Base-by-base conservation (phyloP, 2,888 invertebrate species). In the Lathronympha strigana region DNA sequence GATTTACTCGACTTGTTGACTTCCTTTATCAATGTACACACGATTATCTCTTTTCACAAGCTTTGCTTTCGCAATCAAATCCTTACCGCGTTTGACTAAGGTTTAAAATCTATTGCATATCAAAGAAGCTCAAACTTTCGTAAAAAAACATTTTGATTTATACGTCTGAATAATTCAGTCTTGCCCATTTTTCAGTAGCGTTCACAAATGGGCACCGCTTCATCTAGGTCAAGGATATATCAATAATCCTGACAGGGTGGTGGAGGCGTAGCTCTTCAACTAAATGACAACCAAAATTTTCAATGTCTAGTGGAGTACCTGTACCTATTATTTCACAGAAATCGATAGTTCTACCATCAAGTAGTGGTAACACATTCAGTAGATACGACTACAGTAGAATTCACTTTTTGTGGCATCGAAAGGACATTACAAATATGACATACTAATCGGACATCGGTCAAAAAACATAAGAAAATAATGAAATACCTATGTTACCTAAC, bases 181-280 rank as follows among this genome's bases (percentile, higher is more conserved):
- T 47, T 53, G 38, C 50, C 66, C 36, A 28, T 57, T 67, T 67
- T 63, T 50, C 45, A 57, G 67, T 63, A 63, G 51, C 67, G 61
- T 36, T 53, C 62, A 63, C 57, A 61, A 67, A 63, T 67, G 51
- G 45, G 67, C 66, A 51, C 9, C n/a, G 53, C 51, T 67, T 45
- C 13, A 67, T 63, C 57, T 58, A 53, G 67, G 67, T 67, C 67
- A 67, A 67, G 67, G 67, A 28, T 58, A 58, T 62, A 66, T 66
- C 66, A 63, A 67, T 67, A 58, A 67, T 63, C 57, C 58, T 33
- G 25, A 58, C 57, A 43, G 55, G 62, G 54, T 21, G 53, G 61
- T 45, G 23, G 50, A 43, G 63, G 63, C 21, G 5, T n/a, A 58
- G 45, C 43, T 60, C 45, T 60, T 38, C 45, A 40, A 54, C 11